These are phyloP conservation scores for Garrulus glandarius DNA, from an alignment of 2,797 vertebrate genomes.

Conservation along the genomic window DNA sequence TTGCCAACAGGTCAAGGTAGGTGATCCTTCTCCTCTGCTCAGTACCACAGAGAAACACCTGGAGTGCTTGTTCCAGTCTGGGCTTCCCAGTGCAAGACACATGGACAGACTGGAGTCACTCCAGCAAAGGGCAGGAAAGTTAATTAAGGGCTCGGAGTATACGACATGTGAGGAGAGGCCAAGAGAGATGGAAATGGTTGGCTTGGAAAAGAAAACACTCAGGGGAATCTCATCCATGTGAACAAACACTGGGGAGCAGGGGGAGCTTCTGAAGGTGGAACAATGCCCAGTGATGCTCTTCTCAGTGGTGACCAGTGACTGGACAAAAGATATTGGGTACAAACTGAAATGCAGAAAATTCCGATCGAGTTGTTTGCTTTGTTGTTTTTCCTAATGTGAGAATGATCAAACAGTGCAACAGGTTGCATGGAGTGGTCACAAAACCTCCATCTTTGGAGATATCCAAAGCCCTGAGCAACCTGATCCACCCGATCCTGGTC, in stretches of 20 bases:
- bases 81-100: not conserved
- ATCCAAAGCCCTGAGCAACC: not conserved
- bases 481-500: not conserved
- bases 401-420: not conserved
- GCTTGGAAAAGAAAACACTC: not conserved
- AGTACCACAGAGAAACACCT: not conserved
- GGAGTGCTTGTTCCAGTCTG: not conserved
- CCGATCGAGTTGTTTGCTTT: not conserved
- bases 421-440: accelerated
- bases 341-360: not conserved
- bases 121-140: not conserved
- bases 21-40: not conserved
- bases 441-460: not conserved
- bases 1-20: not conserved
- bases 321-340: not conserved
- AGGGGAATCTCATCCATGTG: not conserved
- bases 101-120: not conserved
- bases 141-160: not conserved
- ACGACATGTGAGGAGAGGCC: not conserved
- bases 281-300: not conserved
- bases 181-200: not conserved
- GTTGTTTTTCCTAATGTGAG: not conserved
- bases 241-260: accelerated
- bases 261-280: not conserved
- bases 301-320: too few species aligned